Evolutionary conservation across 2,888 invertebrate species (phyloP), one percentile per base, ranked within the genome.

Genomic region (Meliscaeva auricollis): DNA sequence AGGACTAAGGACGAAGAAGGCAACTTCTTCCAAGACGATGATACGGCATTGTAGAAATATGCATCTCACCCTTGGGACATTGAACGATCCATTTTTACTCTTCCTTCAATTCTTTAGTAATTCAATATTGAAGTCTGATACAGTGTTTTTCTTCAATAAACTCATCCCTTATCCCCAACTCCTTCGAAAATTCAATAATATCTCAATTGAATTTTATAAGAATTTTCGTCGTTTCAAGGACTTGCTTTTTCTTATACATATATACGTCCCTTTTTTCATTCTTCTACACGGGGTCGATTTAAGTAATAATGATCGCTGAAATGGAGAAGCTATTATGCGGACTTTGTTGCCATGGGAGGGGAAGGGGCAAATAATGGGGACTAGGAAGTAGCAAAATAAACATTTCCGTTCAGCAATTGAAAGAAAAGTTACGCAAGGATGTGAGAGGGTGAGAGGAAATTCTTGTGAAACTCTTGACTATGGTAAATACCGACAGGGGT

Each of bases 271-370:
- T 35, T 78, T 35, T 78, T 78, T 73, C 54, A 41, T 26, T 35
- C 54, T 26, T 48, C 70, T 41, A 70, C n/a, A n/a, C 60, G 56
- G 75, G 80, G 84, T 84, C 75, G 74, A 75, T 75, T 80, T 80
- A 84, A 84, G 84, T 80, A 75, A 84, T 80, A 84, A 84, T 84
- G 80, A 84, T 80, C 75, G 72, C 72, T 80, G 84, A 84, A 84
- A 84, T 80, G 84, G 75, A 84, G 84, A 80, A 75, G 80, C 80
- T 84, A 84, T 84, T 84, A 80, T 84, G 79, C 48, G 70, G 70
- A 75, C 79, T 83, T 5, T 48, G 52, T 30, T 46, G 52, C 20
- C 3, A 58, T 54, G 41, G 9, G 46, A 11, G 11, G 9, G 66
- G 8, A 3, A 41, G 15, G 35, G 44, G 38, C 9, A 17, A 13